A percentile compares a stretch with the other conserved stretches of the same genome.
Conservation (phyloP, 2,888 invertebrate genomes). For the Trichopoda pennipes region DNA sequence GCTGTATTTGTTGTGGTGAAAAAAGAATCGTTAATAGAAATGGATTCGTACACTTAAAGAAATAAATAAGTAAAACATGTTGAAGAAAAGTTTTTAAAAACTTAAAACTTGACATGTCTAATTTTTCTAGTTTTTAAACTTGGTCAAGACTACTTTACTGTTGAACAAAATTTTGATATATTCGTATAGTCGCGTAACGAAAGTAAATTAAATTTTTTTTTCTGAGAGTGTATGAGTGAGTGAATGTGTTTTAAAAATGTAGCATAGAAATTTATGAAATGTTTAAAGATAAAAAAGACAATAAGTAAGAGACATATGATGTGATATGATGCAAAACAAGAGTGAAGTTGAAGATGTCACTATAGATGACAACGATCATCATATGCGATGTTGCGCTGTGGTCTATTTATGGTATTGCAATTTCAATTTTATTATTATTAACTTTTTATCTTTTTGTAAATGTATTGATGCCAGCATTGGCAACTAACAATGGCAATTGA, state of each 20-base stretch:
- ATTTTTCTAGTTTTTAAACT: too few relatives aligned
- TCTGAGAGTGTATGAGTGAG: background rate
- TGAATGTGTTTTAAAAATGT: background rate
- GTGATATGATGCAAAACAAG: background rate
- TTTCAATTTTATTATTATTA: constrained; percentile 39
- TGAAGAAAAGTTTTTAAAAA: background rate
- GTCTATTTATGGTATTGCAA: constrained; percentile 47
- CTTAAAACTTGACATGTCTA: too few relatives aligned
- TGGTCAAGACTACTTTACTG: too few relatives aligned
- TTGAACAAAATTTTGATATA: too few relatives aligned
- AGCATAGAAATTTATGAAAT: constrained; percentile 31
- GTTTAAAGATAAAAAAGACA: constrained; percentile 37
- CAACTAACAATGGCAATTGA: constrained; percentile 54
- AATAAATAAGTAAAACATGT: background rate
- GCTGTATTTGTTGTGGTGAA: constrained; percentile 27
- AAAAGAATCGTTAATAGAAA: constrained; percentile 20
- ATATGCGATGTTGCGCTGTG: constrained; percentile 13
- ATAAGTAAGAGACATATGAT: constrained; percentile 28
- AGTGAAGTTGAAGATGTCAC: background rate
- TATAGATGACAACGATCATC: constrained; percentile 22
- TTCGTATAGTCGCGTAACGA: too few relatives aligned
- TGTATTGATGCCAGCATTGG: constrained; percentile 49
- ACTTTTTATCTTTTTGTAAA: background rate
- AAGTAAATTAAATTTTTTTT: background rate
- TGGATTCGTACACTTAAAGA: constrained; percentile 28